phyloP scores from a whole-genome alignment of 2,797 vertebrate genomes.

The Neosalanx taihuensis region DNA sequence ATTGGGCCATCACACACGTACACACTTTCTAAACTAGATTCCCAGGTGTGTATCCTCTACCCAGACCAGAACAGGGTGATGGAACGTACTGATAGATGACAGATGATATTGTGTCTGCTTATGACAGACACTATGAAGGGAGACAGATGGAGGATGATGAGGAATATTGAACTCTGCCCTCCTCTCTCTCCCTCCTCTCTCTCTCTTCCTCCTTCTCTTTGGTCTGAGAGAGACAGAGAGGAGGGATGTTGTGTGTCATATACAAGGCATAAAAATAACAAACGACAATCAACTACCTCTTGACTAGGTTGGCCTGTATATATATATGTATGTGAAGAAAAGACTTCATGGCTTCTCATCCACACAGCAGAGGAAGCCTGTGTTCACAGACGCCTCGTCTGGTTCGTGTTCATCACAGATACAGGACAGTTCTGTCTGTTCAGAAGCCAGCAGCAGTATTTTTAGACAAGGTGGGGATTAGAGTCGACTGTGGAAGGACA shows the following conservation, averaged over 20 bases:
- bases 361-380: not conserved
- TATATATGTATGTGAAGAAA: too few relatives aligned
- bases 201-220: not conserved
- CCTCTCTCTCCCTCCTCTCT: not conserved
- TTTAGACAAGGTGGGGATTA: conserved; percentile 44
- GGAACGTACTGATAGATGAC: not conserved
- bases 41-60: too few relatives aligned
- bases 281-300: too few relatives aligned
- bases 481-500: conserved; percentile 8
- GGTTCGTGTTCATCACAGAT: not conserved
- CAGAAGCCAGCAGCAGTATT: conserved; percentile 21
- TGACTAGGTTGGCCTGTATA: too few relatives aligned
- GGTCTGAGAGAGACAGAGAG: not conserved
- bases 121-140: not conserved
- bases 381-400: not conserved
- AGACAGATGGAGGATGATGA: not conserved
- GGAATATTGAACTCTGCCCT: not conserved
- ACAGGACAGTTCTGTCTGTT: not conserved
- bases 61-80: not conserved
- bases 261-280: too few relatives aligned
- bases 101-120: not conserved
- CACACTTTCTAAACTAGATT: conserved; percentile 13
- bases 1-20: conserved; percentile 8
- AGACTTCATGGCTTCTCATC: not conserved
- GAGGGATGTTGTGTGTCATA: not conserved